Evolutionary conservation across 2,113 vertebrate species (phyloP).

Genomic region (Gnathonemus echidnorhynchus): DNA sequence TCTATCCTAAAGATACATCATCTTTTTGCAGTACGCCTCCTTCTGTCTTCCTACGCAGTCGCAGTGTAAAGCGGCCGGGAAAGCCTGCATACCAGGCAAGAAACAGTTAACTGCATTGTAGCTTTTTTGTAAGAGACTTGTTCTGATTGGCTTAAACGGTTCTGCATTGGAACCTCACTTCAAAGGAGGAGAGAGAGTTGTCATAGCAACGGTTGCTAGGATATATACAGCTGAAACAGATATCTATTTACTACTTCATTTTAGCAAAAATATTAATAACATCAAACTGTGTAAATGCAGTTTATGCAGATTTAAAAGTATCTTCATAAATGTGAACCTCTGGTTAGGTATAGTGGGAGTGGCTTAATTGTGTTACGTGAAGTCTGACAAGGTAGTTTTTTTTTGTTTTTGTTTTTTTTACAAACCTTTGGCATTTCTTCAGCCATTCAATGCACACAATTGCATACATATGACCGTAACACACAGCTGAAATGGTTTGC

Average conservation of each 20-base stretch:
- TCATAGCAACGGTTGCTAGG: conserved; percentile 58
- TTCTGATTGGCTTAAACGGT: conserved; percentile 39
- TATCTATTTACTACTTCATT: conserved; percentile 37
- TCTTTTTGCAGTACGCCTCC: not conserved
- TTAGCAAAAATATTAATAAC: not conserved
- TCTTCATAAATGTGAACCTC: not conserved
- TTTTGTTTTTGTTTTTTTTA: not conserved
- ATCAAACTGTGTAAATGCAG: not conserved
- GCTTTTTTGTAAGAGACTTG: conserved; percentile 38
- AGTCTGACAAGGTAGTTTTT: not conserved
- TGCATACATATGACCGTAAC: not conserved
- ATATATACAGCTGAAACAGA: conserved; percentile 57
- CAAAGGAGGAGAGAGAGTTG: conserved; percentile 44
- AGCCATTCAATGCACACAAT: not conserved
- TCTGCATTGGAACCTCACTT: conserved; percentile 52
- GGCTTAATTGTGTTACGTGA: not conserved
- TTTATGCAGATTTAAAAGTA: not conserved
- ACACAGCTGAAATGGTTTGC: not conserved
- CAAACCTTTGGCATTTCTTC: not conserved
- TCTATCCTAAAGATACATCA: not conserved
- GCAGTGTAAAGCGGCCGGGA: not conserved
- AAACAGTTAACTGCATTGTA: conserved; percentile 38
- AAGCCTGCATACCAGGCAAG: not conserved
- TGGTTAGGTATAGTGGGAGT: not conserved
- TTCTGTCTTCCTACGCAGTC: not conserved